Percentiles rank a stretch among this genome's conserved stretches.
Conservation (phyloP, 2,113 vertebrate genomes). For the Clarias batrachus region DNA sequence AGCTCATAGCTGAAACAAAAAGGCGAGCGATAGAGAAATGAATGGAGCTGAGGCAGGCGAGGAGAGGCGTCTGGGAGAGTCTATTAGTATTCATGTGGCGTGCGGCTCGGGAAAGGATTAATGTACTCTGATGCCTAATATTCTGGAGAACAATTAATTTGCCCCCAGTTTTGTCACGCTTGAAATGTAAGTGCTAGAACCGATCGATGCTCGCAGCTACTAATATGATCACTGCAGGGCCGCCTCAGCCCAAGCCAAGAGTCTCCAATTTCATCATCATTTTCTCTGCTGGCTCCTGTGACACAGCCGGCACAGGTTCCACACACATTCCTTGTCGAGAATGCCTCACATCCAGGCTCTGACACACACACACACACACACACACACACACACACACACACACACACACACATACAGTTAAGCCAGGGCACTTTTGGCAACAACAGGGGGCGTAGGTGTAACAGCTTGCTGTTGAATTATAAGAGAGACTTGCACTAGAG, state of each 20-base stretch:
- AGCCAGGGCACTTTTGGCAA: constrained; percentile 16
- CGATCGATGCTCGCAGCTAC: constrained; percentile 94
- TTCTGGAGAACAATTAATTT: constrained; percentile 99
- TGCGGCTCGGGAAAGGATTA: constrained; percentile 98
- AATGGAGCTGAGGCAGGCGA: constrained; percentile 35
- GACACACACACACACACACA: constrained; percentile 42
- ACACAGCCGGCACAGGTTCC: constrained; percentile 33
- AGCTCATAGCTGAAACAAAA: constrained; percentile 41
- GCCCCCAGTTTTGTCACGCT: constrained; percentile 99
- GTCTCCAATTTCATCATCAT: constrained; percentile 96
- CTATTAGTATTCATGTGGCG: constrained; percentile 94
- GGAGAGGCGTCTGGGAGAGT: constrained; percentile 73
- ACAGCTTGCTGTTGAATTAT: constrained; percentile 29
- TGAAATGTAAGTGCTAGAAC: constrained; percentile 99
- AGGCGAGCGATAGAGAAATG: constrained; percentile 32
- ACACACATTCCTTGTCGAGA: constrained; percentile 43
- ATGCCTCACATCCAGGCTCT: constrained; percentile 63
- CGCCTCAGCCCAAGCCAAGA: constrained; percentile 88
- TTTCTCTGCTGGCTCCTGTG: constrained; percentile 72
- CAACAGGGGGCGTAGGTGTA: constrained; percentile 54
- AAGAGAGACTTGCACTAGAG: constrained; percentile 15
- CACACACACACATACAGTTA: constrained; percentile 3
- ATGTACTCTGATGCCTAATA: constrained; percentile 99
- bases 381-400: constrained; percentile 32
- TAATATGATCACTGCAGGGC: constrained; percentile 85